These are phyloP conservation scores for Hafferia zeledoni DNA, from an alignment of 2,797 vertebrate genomes.

Conservation along the genomic window DNA sequence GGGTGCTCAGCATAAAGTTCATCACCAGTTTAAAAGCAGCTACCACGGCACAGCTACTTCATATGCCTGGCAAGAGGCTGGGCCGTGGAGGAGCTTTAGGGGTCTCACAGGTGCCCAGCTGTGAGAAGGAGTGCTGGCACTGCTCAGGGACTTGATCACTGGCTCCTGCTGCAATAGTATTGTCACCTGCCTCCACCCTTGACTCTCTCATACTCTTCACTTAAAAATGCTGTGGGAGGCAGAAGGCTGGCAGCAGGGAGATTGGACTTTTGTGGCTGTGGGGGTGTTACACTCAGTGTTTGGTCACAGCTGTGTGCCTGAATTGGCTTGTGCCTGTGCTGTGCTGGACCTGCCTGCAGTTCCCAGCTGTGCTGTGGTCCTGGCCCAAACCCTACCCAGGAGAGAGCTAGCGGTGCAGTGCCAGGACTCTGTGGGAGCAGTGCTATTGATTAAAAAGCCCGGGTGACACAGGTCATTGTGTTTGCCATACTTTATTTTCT, in stretches of 20 bases:
- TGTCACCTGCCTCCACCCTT: not conserved
- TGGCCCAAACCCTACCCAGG: not conserved
- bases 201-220: not conserved
- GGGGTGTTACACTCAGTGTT: rapidly evolving
- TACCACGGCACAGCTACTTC: not conserved
- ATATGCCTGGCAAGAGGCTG: not conserved
- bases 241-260: too few species aligned
- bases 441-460: not conserved
- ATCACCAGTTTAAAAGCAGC: not conserved
- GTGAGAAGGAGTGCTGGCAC: not conserved
- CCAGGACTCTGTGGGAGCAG: not conserved
- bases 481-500: not conserved
- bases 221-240: not conserved
- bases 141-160: not conserved
- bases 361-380: not conserved
- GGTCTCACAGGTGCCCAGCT: rapidly evolving
- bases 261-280: rapidly evolving
- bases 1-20: too few species aligned
- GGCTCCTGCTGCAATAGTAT: not conserved
- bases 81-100: too few species aligned
- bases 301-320: rapidly evolving
- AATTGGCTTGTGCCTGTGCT: rapidly evolving
- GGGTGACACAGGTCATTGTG: rapidly evolving
- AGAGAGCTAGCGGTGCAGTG: too few species aligned
- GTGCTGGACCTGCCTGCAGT: not conserved